Evolutionary conservation across 2,888 invertebrate genomes (phyloP).

Genomic region (Megalurothrips usitatus): DNA sequence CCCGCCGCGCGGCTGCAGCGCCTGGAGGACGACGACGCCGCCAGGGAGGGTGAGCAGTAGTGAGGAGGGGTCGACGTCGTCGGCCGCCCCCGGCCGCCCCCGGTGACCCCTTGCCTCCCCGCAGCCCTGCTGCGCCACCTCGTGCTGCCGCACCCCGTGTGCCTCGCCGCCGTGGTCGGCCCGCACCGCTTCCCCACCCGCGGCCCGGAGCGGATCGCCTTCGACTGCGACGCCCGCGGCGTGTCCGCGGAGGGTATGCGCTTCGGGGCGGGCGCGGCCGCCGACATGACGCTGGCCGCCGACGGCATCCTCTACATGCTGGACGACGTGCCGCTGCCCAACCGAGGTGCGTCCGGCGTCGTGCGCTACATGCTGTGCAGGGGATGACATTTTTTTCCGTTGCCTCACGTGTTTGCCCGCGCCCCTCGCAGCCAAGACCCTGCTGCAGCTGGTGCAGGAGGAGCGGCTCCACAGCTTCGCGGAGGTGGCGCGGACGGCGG

Average conservation of each 20-base stretch:
- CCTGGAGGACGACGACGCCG: slow-evolving; percentile 46
- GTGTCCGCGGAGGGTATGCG: slow-evolving; percentile 45
- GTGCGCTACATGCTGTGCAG: neutral
- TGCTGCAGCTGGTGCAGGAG: slow-evolving; percentile 46
- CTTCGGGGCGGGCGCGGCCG: slow-evolving; percentile 45
- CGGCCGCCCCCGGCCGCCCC: neutral
- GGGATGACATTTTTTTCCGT: too few species aligned
- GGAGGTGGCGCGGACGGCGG: slow-evolving; percentile 46
- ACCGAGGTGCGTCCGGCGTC: slow-evolving; percentile 43
- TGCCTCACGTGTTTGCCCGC: neutral
- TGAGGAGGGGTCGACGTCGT: neutral
- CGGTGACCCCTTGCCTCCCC: neutral
- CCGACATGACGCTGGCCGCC: slow-evolving; percentile 45
- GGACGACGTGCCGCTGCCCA: slow-evolving; percentile 49
- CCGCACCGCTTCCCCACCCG: slow-evolving; percentile 46
- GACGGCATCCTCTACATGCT: slow-evolving; percentile 51
- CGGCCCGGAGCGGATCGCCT: slow-evolving; percentile 44
- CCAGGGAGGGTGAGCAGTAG: slow-evolving; percentile 42
- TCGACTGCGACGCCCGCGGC: slow-evolving; percentile 48
- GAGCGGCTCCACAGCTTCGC: slow-evolving; percentile 46
- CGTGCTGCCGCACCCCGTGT: slow-evolving; percentile 48
- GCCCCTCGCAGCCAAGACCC: slow-evolving; percentile 45
- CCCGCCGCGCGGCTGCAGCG: slow-evolving; percentile 45
- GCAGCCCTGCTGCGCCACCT: slow-evolving; percentile 49
- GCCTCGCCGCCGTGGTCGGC: slow-evolving; percentile 49